A percentile compares a stretch with the other conserved stretches of the same genome.
Evolutionary conservation across 2,888 invertebrate species (phyloP).

Genomic region (Apamea crenata): DNA sequence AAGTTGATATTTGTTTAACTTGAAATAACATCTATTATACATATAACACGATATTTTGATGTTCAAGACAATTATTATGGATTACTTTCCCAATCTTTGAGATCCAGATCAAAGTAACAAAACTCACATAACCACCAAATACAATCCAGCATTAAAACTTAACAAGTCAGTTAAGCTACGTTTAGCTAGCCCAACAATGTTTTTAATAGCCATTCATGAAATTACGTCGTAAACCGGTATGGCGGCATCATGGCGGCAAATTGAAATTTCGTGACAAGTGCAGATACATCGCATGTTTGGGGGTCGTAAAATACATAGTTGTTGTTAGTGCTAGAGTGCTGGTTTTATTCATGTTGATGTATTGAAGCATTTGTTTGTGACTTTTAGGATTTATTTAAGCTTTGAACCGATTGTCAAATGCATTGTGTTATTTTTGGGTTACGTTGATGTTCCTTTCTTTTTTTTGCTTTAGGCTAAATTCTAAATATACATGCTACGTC

Average conservation of each 20-base stretch:
- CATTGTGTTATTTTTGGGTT: neutral
- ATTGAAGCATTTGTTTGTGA: neutral
- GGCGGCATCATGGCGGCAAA: constrained; percentile 65
- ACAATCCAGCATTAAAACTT: constrained; percentile 49
- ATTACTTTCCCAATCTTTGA: neutral
- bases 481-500: neutral
- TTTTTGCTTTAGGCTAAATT: no score
- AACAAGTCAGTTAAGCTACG: constrained; percentile 62
- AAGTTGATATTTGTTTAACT: no score
- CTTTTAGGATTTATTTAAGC: neutral
- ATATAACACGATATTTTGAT: neutral
- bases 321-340: constrained; percentile 33
- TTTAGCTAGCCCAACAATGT: constrained; percentile 65
- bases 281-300: constrained; percentile 62
- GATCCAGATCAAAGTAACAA: constrained; percentile 12
- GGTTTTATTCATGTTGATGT: constrained; percentile 6
- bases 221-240: constrained; percentile 68
- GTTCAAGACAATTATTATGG: neutral
- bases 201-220: constrained; percentile 68
- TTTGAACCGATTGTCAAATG: neutral
- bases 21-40: no score
- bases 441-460: neutral
- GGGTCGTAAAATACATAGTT: constrained; percentile 65
- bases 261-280: constrained; percentile 70
- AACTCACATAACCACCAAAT: constrained; percentile 29